Base-by-base conservation (phyloP, 2,113 vertebrate genomes). In the Seriola dumerili region DNA sequence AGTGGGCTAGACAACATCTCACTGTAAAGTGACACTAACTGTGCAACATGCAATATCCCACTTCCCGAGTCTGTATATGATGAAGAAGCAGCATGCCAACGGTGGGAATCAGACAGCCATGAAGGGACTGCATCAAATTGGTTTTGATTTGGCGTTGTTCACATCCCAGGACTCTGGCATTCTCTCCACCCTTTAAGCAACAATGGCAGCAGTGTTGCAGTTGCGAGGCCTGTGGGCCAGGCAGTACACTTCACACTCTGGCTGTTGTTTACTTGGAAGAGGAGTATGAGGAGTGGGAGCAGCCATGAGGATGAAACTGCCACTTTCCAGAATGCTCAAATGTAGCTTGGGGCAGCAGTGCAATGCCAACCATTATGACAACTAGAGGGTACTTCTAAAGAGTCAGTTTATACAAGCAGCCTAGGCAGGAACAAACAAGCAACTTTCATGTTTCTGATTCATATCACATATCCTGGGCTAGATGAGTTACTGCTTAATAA, bases 201-300 rank as follows among this genome's bases (percentile, higher is more conserved):
- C 91, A 94, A 94, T 87, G 77, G 80, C 69, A 64, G 80, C 69
- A 89, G 87, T 93, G 89, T 92, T 91, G 72, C 64, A 83, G 78
- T 66, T 72, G 66, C 59, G 16, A 32, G 64, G 78, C 79, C 81
- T 64, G 78, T 67, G 80, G 85, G 87, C 46, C 57, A 17, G 52
- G 77, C 75, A 72, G 68, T 78, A 76, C 74, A 70, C 73, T 86
- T 86, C 75, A 88, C 88, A 92, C 81, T 85, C 76, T 81, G 86
- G 78, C 79, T 84, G 80, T 78, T 90, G 89, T 92, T 88, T 85
- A 83, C 83, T 89, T 86, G 89, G 71, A 90, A 76, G 80, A 78
- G 64, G 73, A 88, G 85, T 80, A 90, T 73, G 80, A 78, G 64
- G 73, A 88, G 85, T 80, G 74, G 75, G 67, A 84, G 85, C 81